These are phyloP conservation scores for Melanotus villosus DNA, from an alignment of 2,888 invertebrate species.

Conservation along the genomic window DNA sequence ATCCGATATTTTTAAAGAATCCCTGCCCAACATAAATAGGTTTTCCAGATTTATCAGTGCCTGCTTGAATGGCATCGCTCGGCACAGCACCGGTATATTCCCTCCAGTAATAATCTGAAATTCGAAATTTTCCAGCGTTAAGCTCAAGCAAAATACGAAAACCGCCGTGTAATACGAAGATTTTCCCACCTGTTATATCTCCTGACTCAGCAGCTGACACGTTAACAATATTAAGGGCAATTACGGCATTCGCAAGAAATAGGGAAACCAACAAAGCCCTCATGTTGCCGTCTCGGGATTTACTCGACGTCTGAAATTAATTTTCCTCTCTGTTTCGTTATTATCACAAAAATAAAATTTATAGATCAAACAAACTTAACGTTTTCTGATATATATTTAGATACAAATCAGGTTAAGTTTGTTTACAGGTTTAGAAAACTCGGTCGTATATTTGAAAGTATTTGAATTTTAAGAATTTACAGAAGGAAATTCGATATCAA, in stretches of 20 bases:
- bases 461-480: too few species aligned
- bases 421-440: not conserved
- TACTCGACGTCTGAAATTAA: not conserved
- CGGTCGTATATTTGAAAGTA: too few species aligned
- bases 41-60: conserved; percentile 29
- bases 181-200: not conserved
- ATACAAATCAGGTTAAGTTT: not conserved
- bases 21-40: conserved; percentile 31
- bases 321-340: not conserved
- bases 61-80: conserved; percentile 26
- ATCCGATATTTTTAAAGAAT: conserved; percentile 30
- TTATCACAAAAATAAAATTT: conserved; percentile 1
- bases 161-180: not conserved
- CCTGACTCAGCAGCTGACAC: not conserved
- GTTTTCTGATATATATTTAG: conserved; percentile 9
- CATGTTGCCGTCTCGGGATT: not conserved
- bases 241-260: not conserved
- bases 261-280: not conserved
- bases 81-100: conserved; percentile 28
- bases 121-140: not conserved
- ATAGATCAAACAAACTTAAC: conserved; percentile 32
- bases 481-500: too few species aligned
- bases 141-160: not conserved
- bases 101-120: conserved; percentile 32
- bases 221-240: not conserved